phyloP scores from a whole-genome alignment of 2,797 vertebrate genomes.

The Taenioides sp. region DNA sequence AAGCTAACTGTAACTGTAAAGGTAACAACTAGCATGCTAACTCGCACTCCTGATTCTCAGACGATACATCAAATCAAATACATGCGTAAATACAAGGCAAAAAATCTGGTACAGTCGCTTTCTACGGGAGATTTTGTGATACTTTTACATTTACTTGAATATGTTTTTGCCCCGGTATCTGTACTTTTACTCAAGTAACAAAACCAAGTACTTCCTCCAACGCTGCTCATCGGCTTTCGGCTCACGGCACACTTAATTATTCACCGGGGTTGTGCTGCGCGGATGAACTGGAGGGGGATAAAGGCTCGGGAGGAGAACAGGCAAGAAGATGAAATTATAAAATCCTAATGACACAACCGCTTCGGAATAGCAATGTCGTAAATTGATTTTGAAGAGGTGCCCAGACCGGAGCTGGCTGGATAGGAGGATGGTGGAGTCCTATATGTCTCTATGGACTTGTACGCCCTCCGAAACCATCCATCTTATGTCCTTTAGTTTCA shows the following conservation, averaged over 20 bases:
- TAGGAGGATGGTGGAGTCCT: constrained; percentile 31
- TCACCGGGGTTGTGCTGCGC: constrained; percentile 73
- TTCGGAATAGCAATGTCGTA: constrained; percentile 77
- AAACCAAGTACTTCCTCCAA: background rate
- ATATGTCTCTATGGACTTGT: constrained; percentile 27
- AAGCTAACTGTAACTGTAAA: too few species aligned
- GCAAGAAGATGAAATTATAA: constrained; percentile 81
- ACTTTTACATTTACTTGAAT: too few species aligned
- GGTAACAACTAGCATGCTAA: too few species aligned
- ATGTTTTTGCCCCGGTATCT: too few species aligned
- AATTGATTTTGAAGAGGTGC: constrained; percentile 80
- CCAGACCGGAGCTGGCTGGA: constrained; percentile 63
- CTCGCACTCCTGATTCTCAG: too few species aligned
- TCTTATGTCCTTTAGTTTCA: constrained; percentile 53
- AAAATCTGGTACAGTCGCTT: too few species aligned
- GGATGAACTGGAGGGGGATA: constrained; percentile 72
- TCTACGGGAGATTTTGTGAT: too few species aligned
- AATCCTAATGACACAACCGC: constrained; percentile 76
- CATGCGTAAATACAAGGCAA: too few species aligned
- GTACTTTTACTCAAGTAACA: too few species aligned
- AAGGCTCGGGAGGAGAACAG: constrained; percentile 68
- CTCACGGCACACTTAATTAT: constrained; percentile 76
- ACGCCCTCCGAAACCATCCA: constrained; percentile 47
- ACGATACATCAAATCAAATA: too few species aligned
- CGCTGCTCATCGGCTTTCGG: constrained; percentile 66